A percentile compares a stretch with the other conserved stretches of the same genome.
Evolutionary conservation across 2,797 vertebrate species (phyloP).

Genomic region (Coregonus ussuriensis): DNA sequence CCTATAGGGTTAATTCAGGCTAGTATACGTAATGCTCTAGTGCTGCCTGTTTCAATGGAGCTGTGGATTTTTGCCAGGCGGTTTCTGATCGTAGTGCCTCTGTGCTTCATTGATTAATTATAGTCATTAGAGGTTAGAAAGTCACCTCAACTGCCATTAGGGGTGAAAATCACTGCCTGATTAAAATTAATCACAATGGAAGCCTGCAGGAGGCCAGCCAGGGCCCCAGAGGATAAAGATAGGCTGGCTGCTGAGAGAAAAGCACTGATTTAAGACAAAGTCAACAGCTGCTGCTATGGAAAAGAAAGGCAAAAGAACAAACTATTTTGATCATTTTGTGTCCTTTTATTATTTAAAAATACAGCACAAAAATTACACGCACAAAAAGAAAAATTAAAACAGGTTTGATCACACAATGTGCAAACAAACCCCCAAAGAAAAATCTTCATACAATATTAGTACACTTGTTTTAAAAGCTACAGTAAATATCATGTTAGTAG

Average conservation of each 20-base stretch:
- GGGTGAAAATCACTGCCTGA: slow-evolving; percentile 57
- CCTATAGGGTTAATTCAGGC: neutral
- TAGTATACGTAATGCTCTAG: slow-evolving; percentile 17
- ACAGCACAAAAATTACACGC: slow-evolving; percentile 74
- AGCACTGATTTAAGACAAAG: slow-evolving; percentile 26
- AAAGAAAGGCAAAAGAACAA: slow-evolving; percentile 16
- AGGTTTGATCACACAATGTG: slow-evolving; percentile 63
- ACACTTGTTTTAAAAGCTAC: slow-evolving; percentile 63
- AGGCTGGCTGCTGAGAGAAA: slow-evolving; percentile 16
- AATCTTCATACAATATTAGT: slow-evolving; percentile 62
- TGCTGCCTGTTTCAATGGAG: slow-evolving; percentile 2
- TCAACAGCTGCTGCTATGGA: slow-evolving; percentile 17
- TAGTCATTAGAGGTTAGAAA: slow-evolving; percentile 69
- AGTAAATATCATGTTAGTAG: slow-evolving; percentile 69
- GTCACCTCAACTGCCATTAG: slow-evolving; percentile 70
- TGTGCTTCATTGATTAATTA: slow-evolving; percentile 64
- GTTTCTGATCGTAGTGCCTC: slow-evolving; percentile 12
- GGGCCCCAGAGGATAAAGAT: neutral
- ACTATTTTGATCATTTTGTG: slow-evolving; percentile 40
- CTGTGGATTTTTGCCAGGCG: neutral
- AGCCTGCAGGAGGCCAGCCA: slow-evolving; percentile 33
- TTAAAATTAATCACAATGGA: slow-evolving; percentile 66
- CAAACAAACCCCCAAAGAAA: slow-evolving; percentile 58
- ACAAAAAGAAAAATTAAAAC: slow-evolving; percentile 59
- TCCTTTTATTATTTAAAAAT: slow-evolving; percentile 81